Percentiles rank a stretch among this genome's conserved stretches.
Evolutionary conservation across 2,113 vertebrate genomes (phyloP).

Genomic region (Rhinoderma darwinii): DNA sequence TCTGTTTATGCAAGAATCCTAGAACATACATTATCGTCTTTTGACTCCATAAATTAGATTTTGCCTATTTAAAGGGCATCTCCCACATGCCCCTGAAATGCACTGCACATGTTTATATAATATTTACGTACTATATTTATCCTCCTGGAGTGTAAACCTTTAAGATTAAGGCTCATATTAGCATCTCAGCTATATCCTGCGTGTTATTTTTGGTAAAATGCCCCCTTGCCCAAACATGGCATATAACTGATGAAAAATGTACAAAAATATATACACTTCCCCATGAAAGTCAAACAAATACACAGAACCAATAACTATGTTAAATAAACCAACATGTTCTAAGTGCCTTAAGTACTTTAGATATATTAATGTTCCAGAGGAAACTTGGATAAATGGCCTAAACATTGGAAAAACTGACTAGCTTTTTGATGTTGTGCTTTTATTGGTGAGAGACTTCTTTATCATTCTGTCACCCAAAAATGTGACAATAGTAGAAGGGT

Average conservation of each 20-base stretch:
- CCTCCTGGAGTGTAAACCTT: background rate
- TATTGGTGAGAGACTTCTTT: background rate
- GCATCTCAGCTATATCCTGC: background rate
- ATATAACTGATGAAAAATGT: background rate
- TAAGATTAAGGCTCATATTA: background rate
- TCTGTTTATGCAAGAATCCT: constrained; percentile 48
- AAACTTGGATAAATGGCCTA: background rate
- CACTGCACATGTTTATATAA: background rate
- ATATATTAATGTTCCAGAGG: background rate
- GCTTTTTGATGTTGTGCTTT: background rate
- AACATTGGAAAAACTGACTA: background rate
- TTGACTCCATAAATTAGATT: background rate
- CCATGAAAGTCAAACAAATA: background rate
- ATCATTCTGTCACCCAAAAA: background rate
- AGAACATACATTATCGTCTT: constrained; percentile 31
- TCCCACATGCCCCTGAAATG: constrained; percentile 23
- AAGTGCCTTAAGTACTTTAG: background rate
- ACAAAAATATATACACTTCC: background rate
- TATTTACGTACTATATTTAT: constrained; percentile 19
- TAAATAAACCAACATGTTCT: constrained; percentile 16
- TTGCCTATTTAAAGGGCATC: constrained; percentile 19
- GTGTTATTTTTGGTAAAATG: background rate
- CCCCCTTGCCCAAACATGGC: background rate
- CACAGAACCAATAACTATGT: background rate
- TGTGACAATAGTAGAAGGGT: background rate